Evolutionary conservation across 2,113 vertebrate genomes (phyloP).

Genomic region (Lichenostomus cassidix): DNA sequence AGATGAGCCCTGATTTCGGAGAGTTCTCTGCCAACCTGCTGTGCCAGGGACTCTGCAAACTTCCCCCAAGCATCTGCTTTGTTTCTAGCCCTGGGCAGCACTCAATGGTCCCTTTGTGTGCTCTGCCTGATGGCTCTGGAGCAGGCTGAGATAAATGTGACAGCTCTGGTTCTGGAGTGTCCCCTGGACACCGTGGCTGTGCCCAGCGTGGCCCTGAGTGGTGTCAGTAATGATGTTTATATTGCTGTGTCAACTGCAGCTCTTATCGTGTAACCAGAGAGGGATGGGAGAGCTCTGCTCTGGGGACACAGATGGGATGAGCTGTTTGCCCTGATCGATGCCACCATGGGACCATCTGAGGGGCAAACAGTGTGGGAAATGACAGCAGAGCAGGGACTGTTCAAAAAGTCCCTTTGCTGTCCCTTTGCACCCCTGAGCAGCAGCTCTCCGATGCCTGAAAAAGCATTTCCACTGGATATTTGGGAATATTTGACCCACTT

Average conservation of each 20-base stretch:
- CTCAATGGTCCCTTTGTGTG: conserved; percentile 72
- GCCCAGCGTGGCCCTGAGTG: neutral
- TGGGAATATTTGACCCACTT: neutral
- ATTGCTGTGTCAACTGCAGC: neutral
- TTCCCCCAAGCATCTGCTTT: conserved; percentile 45
- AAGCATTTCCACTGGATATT: accelerated
- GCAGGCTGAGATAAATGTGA: conserved; percentile 24
- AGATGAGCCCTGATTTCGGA: neutral
- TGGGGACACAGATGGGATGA: neutral
- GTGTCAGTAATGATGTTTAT: neutral
- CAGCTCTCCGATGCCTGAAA: neutral
- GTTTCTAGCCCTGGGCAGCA: neutral
- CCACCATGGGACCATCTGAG: neutral
- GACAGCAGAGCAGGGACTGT: neutral
- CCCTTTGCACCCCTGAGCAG: neutral
- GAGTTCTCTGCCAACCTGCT: conserved; percentile 19
- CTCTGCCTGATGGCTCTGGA: neutral
- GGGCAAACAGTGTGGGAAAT: neutral
- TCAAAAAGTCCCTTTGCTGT: too few species aligned
- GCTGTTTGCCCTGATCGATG: neutral
- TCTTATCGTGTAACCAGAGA: neutral
- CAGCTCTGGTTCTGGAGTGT: conserved; percentile 14
- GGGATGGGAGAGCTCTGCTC: neutral
- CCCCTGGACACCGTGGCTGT: neutral
- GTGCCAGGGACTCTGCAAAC: conserved; percentile 45